Evolutionary conservation across 2,113 vertebrate genomes (phyloP).

Genomic region (Gambusia holbrooki): DNA sequence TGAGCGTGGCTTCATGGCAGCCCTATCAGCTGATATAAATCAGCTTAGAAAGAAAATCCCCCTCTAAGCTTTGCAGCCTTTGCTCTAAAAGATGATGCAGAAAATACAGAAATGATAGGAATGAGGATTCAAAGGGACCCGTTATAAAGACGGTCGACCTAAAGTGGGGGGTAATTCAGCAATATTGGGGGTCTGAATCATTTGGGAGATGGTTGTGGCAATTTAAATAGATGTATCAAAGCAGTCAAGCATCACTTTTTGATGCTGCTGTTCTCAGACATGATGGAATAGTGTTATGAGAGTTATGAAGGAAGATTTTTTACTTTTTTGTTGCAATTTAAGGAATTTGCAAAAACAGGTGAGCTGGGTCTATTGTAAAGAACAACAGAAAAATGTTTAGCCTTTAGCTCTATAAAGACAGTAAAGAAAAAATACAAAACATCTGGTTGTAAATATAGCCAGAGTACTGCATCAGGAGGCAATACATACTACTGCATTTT

Average conservation of each 20-base stretch:
- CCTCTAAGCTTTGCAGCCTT: slow-evolving; percentile 39
- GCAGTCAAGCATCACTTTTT: background rate
- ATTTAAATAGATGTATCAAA: background rate
- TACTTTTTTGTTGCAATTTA: background rate
- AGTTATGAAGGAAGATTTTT: background rate
- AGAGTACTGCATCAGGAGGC: no score
- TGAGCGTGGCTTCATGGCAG: slow-evolving; percentile 41
- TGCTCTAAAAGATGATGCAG: slow-evolving; percentile 24
- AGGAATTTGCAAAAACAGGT: background rate
- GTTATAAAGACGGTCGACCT: background rate
- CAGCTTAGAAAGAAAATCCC: slow-evolving; percentile 65
- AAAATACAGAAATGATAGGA: slow-evolving; percentile 56
- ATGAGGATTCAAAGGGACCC: slow-evolving; percentile 7
- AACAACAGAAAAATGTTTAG: no score
- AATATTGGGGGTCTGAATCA: background rate
- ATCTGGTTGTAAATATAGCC: no score
- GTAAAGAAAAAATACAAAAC: no score
- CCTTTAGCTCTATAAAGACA: no score
- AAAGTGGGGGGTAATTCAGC: background rate
- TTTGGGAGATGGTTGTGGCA: background rate
- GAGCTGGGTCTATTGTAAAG: no score
- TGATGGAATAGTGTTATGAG: background rate
- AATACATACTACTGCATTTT: no score
- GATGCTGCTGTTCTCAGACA: background rate
- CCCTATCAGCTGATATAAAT: slow-evolving; percentile 63